Base-by-base conservation (phyloP, 37 sponge, comb jelly and placozoan genomes). In the Eunapius fragilis region DNA sequence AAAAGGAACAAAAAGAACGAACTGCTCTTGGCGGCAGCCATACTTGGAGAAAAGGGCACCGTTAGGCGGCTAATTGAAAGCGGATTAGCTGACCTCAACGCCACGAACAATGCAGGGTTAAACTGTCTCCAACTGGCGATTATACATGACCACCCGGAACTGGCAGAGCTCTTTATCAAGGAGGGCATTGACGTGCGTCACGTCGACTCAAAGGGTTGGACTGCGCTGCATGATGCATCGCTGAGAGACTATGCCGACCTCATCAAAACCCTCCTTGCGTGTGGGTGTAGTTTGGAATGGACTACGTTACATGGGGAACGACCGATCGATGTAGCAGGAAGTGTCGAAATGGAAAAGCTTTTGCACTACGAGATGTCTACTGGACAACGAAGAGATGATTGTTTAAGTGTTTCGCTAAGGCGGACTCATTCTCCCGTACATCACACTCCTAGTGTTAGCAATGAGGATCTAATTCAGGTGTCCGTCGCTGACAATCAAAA, bases 211-310 rank as follows among this genome's bases (percentile, higher is more conserved):
- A 37, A 79, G 2, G 94, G 94, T 26, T 88, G 85, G 88, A 87
- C 89, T 4, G 86, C 94, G 2, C 45, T 94, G 26, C 94, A 94
- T 74, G 94, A 94, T 82, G 94, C 94, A 14, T 74, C 88, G 2
- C 80, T 90, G 22, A 68, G 49, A n/a, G 86, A 84, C 67, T 58
- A 69, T n/a, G 35, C 2, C 0, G 80, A 45, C 2, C 25, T 94
- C 10, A 89, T 91, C 23, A 69, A 35, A 41, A 75, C 79, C 31
- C 77, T 94, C 72, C 69, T 94, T 2, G 34, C 31, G n/a, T 81
- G 76, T 36, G 94, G 94, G 19, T 69, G 83, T 50, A 81, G 70
- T 47, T 71, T 86, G 3, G 73, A 49, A 41, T 25, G 45, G 19
- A 72, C 73, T 10, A 91, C 77, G 1, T 27, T 69, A 25, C 27